These are phyloP conservation scores for Corella eumyota DNA, from an alignment of 23 tunicate genomes.

Conservation along the genomic window DNA sequence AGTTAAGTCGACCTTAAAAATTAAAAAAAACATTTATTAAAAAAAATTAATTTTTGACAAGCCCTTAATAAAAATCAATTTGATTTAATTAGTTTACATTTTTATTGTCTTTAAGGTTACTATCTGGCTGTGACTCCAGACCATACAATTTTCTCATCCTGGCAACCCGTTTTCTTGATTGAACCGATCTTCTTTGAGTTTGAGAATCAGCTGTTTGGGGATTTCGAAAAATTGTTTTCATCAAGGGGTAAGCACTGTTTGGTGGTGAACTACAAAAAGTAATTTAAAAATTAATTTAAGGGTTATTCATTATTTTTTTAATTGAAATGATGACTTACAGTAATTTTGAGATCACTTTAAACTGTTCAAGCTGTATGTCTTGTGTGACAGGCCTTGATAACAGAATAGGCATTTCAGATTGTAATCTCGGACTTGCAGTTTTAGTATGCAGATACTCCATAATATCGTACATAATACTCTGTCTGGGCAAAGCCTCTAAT, in stretches of 20 bases:
- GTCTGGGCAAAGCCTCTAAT: constrained; percentile 73
- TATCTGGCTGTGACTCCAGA: not conserved
- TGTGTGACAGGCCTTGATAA: constrained; percentile 84
- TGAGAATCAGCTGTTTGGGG: constrained; percentile 2
- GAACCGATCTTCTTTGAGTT: constrained; percentile 57
- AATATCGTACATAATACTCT: constrained; percentile 84
- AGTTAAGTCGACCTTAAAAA: too few species aligned
- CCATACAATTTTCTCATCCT: constrained; percentile 44
- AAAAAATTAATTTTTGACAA: too few species aligned
- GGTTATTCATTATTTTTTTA: too few species aligned
- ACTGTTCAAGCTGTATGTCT: constrained; percentile 71
- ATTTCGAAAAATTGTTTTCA: not conserved
- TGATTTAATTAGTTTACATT: too few species aligned
- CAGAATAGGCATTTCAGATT: constrained; percentile 60
- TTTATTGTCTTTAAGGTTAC: too few species aligned
- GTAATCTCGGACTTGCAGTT: constrained; percentile 62
- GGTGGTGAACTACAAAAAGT: constrained; percentile 61
- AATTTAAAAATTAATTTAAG: too few species aligned
- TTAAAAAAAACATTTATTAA: too few species aligned
- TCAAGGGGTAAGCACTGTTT: constrained; percentile 27
- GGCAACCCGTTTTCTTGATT: constrained; percentile 60
- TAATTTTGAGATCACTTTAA: constrained; percentile 51
- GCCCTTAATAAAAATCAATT: too few species aligned
- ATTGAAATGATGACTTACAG: constrained; percentile 32
- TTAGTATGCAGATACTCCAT: constrained; percentile 68